phyloP scores from a whole-genome alignment of 2,113 vertebrate genomes.

The Loxodonta africana region DNA sequence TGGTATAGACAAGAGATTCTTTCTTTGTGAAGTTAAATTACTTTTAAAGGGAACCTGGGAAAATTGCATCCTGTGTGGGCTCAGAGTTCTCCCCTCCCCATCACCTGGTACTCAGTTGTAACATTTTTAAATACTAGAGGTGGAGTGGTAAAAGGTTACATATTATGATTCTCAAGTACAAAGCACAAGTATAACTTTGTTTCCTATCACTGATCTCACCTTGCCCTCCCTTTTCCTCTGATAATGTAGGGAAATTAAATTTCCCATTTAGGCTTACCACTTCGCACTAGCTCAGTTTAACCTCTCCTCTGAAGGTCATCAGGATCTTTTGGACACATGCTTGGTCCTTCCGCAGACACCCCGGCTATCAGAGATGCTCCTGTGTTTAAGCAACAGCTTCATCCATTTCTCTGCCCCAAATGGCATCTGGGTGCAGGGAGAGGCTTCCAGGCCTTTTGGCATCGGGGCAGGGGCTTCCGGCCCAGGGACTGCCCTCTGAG shows the following conservation, averaged over 20 bases:
- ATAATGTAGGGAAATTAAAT: background rate
- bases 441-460: accelerated
- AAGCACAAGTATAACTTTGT: background rate
- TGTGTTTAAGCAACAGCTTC: background rate
- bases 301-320: background rate
- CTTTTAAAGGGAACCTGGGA: background rate
- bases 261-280: too few species aligned
- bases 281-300: accelerated
- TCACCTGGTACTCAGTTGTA: background rate
- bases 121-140: background rate
- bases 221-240: background rate
- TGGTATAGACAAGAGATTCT: accelerated
- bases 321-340: accelerated
- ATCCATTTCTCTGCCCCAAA: background rate
- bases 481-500: too few species aligned
- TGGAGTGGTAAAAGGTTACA: background rate
- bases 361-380: background rate
- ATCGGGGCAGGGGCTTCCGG: background rate
- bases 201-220: background rate
- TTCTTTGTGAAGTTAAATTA: background rate
- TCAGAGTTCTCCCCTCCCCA: background rate
- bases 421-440: background rate
- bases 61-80: background rate
- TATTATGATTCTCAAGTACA: background rate
- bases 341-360: accelerated